A percentile compares a stretch with the other conserved stretches of the same genome.
Evolutionary conservation across 2,113 vertebrate species (phyloP).

Genomic region (Prionailurus viverrinus): DNA sequence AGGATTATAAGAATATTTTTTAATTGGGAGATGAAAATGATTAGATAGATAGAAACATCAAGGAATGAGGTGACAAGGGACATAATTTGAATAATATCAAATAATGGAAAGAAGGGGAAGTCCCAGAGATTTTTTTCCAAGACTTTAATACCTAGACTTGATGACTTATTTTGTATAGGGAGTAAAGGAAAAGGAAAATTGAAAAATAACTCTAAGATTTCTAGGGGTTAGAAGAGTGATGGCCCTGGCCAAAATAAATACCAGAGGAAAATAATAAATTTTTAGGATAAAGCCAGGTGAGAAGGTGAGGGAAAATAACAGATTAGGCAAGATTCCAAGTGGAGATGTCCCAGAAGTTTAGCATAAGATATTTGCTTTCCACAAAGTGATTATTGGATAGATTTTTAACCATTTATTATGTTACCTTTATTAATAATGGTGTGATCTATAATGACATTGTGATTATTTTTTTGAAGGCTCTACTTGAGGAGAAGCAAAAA

Average conservation of each 20-base stretch:
- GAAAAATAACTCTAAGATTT: not conserved
- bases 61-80: not conserved
- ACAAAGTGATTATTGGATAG: not conserved
- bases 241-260: not conserved
- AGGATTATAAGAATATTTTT: not conserved
- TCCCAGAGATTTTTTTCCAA: not conserved
- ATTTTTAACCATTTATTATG: not conserved
- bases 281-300: not conserved
- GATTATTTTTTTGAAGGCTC: conserved; percentile 87
- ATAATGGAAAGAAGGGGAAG: not conserved
- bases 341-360: not conserved
- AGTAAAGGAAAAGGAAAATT: not conserved
- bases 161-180: conserved; percentile 4
- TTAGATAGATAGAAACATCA: not conserved
- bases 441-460: conserved; percentile 45
- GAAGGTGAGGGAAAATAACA: not conserved
- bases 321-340: not conserved
- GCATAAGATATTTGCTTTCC: not conserved
- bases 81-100: not conserved
- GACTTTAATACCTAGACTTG: not conserved
- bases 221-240: not conserved
- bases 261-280: not conserved
- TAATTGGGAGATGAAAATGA: not conserved
- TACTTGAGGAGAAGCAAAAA: conserved; percentile 94
- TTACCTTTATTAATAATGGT: not conserved